A percentile compares a stretch with the other conserved stretches of the same genome.
These are phyloP conservation scores for Megaleporinus macrocephalus DNA, from an alignment of 2,113 vertebrate species.

Conservation along the genomic window DNA sequence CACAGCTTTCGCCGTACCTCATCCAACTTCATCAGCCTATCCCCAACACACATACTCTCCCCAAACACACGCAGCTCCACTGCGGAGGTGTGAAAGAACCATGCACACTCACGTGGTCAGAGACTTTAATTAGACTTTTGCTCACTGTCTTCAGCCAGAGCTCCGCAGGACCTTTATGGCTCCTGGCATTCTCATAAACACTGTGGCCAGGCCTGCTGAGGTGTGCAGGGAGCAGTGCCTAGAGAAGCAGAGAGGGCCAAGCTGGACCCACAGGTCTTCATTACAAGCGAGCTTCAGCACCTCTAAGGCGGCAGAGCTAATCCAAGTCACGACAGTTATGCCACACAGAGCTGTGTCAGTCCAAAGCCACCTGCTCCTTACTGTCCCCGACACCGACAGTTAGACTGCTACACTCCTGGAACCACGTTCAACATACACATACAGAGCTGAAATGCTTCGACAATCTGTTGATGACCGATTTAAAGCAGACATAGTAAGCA, in stretches of 20 bases:
- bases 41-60: conserved; percentile 12
- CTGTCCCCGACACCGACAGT: neutral
- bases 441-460: too few species aligned
- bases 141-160: conserved; percentile 21
- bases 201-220: conserved; percentile 29
- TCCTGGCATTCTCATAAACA: conserved; percentile 35
- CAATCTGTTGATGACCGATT: too few species aligned
- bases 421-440: neutral
- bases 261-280: conserved; percentile 14
- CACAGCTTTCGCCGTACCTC: conserved; percentile 42
- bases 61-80: conserved; percentile 4
- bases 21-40: conserved; percentile 16
- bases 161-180: conserved; percentile 36
- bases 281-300: conserved; percentile 21
- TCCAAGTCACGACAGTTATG: conserved; percentile 47
- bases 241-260: conserved; percentile 22
- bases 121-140: conserved; percentile 50
- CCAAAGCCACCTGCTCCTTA: neutral
- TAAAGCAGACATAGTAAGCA: too few species aligned
- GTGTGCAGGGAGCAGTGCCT: neutral
- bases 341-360: neutral
- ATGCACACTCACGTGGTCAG: neutral
- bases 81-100: conserved; percentile 30
- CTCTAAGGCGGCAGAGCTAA: conserved; percentile 17
- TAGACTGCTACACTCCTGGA: neutral